Evolutionary conservation across 2,113 vertebrate genomes (phyloP), one percentile per base, ranked within the genome.

Genomic region (Carollia perspicillata): DNA sequence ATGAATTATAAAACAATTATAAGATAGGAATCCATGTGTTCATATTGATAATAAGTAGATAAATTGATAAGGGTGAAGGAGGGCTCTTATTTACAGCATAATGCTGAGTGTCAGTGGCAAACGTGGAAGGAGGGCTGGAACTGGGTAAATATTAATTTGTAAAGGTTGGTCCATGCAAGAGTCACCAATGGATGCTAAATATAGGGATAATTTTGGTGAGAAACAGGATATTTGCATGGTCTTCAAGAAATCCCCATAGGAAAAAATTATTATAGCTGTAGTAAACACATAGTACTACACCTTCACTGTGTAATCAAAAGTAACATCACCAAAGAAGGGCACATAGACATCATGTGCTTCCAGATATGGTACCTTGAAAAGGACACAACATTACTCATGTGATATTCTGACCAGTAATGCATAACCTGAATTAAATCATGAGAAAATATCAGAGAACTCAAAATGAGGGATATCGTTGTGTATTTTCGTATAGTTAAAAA

Each of bases 1-100:
- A 33, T 78, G 26, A 89, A 68, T 72, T 95, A 72, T 68, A 71
- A 72, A 81, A 40, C 58, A 88, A 84, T 84, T 84, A 66, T 84
- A 83, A 96, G 40, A 88, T 23, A 22, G 20, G 14, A 74, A 53
- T 90, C n/a, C 9, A 87, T 69, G 65, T 53, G 11, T 37, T 66
- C 40, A 68, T 78, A 47, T 37, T 40, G 51, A 60, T 35, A 84
- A 51, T 69, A 77, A 37, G 35, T 55, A 66, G 53, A 72, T 80
- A 80, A 85, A 83, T 79, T 14, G 5, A 6, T 30, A 33, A 49
- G 8, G 3, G 23, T 40, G 14, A 84, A 49, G 10, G 8, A 65
- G 22, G 44, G 33, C 47, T 77, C 22, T 81, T 69, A 30, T 40
- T 93, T 66, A 72, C 1, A 60, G 63, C 23, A 51, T 26, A 79